phyloP scores from a whole-genome alignment of 1,140 invertebrate species.

The Plutomurus gul region DNA sequence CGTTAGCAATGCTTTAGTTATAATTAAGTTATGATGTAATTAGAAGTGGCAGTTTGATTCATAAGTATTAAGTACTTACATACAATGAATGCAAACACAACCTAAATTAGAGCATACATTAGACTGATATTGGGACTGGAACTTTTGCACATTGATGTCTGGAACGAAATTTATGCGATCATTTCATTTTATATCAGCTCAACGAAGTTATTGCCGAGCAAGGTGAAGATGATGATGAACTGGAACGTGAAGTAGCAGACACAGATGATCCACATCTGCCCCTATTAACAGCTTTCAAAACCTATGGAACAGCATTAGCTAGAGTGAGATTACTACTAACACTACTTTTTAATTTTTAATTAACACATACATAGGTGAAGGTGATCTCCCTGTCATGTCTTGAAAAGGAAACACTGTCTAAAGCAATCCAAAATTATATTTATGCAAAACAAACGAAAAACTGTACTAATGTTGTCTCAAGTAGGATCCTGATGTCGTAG shows the following conservation, averaged over 20 bases:
- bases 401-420: background rate
- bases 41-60: no score
- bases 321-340: background rate
- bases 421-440: background rate
- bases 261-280: slow-evolving; percentile 1
- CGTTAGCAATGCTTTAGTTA: no score
- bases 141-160: no score
- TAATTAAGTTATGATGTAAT: no score
- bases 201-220: background rate
- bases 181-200: no score
- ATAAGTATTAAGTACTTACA: no score
- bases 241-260: background rate
- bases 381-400: background rate
- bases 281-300: background rate
- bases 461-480: background rate
- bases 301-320: background rate
- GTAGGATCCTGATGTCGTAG: background rate
- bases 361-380: background rate
- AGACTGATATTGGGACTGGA: no score
- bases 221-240: background rate
- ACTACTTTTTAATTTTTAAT: background rate
- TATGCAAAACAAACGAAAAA: background rate
- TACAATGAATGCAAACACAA: no score
- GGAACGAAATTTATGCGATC: no score
- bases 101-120: no score